Conservation (phyloP, 2,888 invertebrate species). For the Melanostoma mellinum region DNA sequence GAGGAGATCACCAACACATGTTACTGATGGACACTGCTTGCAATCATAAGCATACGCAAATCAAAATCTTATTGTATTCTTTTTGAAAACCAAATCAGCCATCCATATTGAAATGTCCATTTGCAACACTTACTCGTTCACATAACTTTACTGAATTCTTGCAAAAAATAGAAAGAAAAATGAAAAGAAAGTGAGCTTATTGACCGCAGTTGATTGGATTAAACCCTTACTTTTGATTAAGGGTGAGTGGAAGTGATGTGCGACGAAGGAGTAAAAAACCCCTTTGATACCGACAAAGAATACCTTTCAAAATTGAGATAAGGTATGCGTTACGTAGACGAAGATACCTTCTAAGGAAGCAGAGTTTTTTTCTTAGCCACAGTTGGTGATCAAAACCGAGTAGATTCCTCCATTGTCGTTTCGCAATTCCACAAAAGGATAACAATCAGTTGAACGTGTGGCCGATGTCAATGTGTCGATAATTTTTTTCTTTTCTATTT, state of each 20-base stretch:
- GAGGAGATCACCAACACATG: conserved; percentile 52
- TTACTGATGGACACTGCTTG: conserved; percentile 33
- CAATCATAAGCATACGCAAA: conserved; percentile 34
- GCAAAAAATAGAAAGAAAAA: not conserved
- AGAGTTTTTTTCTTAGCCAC: not conserved
- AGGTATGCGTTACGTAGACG: conserved; percentile 32
- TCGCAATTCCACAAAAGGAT: conserved; percentile 53
- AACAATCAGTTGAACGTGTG: conserved; percentile 70
- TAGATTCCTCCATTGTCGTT: conserved; percentile 53
- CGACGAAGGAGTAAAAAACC: conserved; percentile 52
- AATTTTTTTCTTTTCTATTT: conserved; percentile 28
- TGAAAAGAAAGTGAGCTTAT: conserved; percentile 43
- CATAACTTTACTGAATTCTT: not conserved
- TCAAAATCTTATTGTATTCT: conserved; percentile 47
- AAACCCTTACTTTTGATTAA: conserved; percentile 54
- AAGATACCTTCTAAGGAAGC: not conserved
- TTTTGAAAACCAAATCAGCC: conserved; percentile 29
- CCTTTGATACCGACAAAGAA: conserved; percentile 48
- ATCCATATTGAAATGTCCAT: conserved; percentile 32
- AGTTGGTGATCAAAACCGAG: conserved; percentile 18
- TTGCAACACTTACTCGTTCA: not conserved
- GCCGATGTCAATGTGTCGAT: conserved; percentile 72
- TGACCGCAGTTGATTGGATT: conserved; percentile 71
- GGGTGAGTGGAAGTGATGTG: conserved; percentile 40
- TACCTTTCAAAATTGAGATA: conserved; percentile 59